These are phyloP conservation scores for Acronicta alni DNA, from an alignment of 2,888 invertebrate species.

Conservation along the genomic window DNA sequence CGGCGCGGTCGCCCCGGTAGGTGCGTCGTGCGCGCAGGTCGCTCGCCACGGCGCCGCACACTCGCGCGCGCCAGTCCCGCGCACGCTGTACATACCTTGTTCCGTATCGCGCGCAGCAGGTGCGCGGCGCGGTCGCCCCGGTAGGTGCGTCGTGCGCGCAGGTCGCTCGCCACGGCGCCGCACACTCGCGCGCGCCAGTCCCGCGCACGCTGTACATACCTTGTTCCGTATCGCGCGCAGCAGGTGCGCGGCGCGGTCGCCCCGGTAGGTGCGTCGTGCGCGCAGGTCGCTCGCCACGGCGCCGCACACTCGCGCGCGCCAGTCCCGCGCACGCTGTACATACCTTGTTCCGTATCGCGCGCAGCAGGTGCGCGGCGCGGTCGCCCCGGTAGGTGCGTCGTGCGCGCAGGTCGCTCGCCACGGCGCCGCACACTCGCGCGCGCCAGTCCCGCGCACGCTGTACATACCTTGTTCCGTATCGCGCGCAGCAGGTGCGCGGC, in stretches of 20 bases:
- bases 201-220: conserved; percentile 88
- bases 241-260: conserved; percentile 96
- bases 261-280: conserved; percentile 97
- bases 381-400: conserved; percentile 97
- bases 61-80: too few species aligned
- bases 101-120: too few species aligned
- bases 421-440: conserved; percentile 93
- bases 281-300: conserved; percentile 97
- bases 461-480: conserved; percentile 96
- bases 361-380: conserved; percentile 96
- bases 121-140: too few species aligned
- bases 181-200: too few species aligned
- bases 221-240: conserved; percentile 98
- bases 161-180: too few species aligned
- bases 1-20: too few species aligned
- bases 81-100: too few species aligned
- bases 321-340: conserved; percentile 90
- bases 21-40: too few species aligned
- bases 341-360: conserved; percentile 98
- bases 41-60: too few species aligned
- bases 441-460: conserved; percentile 94
- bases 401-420: conserved; percentile 97
- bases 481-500: conserved; percentile 97
- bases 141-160: too few species aligned
- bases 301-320: conserved; percentile 94